Evolutionary conservation across 2,888 invertebrate genomes (phyloP).

Genomic region (Brachyptera putata): DNA sequence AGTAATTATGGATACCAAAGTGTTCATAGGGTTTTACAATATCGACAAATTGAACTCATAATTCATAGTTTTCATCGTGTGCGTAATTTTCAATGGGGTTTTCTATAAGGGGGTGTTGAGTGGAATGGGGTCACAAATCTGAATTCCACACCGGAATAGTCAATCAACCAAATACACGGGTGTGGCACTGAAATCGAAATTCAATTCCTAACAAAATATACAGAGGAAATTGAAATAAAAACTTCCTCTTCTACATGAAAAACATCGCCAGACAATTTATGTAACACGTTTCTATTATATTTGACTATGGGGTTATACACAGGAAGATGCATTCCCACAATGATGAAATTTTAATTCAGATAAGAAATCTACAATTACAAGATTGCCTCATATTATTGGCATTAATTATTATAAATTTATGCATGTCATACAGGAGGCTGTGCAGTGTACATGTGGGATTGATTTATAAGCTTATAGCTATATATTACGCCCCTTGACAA

Average conservation of each 20-base stretch:
- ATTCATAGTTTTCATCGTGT: constrained; percentile 16
- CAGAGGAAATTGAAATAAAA: constrained; percentile 13
- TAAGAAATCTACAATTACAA: too few species aligned
- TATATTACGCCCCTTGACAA: constrained; percentile 6
- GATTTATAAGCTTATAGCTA: background rate
- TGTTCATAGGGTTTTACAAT: constrained; percentile 15
- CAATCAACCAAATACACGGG: constrained; percentile 15
- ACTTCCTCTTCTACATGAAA: constrained; percentile 2
- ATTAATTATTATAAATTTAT: background rate
- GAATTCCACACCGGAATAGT: constrained; percentile 20
- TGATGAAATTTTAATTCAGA: too few species aligned
- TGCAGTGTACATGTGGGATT: constrained; percentile 8
- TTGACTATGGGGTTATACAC: too few species aligned
- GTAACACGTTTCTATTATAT: too few species aligned
- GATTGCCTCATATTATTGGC: too few species aligned
- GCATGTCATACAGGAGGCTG: too few species aligned
- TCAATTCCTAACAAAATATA: constrained; percentile 15
- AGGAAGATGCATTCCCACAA: too few species aligned
- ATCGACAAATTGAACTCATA: constrained; percentile 20
- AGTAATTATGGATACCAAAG: constrained; percentile 17
- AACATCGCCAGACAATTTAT: too few species aligned
- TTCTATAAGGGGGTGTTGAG: constrained; percentile 3
- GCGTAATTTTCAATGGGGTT: background rate
- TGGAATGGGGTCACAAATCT: constrained; percentile 18
- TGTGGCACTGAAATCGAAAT: constrained; percentile 18